Conservation (phyloP, 2,113 vertebrate species). For the Geococcyx californianus region DNA sequence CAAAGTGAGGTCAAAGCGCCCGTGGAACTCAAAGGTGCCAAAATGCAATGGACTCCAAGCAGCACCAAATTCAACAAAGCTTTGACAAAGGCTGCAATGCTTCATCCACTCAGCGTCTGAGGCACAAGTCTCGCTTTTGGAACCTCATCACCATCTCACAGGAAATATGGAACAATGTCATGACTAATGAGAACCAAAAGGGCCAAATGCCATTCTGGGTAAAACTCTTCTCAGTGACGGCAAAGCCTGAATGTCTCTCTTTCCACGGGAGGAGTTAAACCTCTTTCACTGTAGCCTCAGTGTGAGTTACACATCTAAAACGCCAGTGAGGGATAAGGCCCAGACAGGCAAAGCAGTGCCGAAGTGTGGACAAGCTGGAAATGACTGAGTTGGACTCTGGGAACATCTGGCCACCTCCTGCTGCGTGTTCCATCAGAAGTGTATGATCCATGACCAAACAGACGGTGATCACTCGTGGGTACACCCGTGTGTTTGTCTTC, state of each 20-base stretch:
- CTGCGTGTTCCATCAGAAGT: not conserved
- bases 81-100: not conserved
- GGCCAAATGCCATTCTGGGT: not conserved
- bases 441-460: not conserved
- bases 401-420: not conserved
- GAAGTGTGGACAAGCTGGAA: not conserved
- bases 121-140: not conserved
- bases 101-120: not conserved
- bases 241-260: fast-evolving
- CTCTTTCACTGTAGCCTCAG: not conserved
- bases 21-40: not conserved
- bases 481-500: fast-evolving
- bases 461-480: not conserved
- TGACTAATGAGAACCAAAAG: not conserved
- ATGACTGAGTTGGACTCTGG: not conserved
- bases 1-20: not conserved
- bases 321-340: not conserved
- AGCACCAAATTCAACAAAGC: not conserved
- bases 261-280: not conserved
- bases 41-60: not conserved
- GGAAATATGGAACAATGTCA: not conserved
- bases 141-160: not conserved
- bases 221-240: not conserved
- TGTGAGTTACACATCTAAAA: not conserved
- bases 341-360: not conserved